phyloP scores from a whole-genome alignment of 2,888 invertebrate species.

The Argyra leucocephala region DNA sequence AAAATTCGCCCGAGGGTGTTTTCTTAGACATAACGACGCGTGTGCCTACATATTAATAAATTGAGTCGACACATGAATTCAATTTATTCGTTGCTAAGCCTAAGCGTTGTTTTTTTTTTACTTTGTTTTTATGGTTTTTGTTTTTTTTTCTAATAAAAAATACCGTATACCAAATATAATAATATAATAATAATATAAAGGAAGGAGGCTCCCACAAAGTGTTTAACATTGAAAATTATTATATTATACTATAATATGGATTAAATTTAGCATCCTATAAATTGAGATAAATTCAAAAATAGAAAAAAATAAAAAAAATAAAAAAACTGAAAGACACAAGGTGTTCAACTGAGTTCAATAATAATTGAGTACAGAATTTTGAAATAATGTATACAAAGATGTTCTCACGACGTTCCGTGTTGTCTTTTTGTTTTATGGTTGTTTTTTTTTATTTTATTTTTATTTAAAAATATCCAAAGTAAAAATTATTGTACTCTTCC shows the following conservation, averaged over 20 bases:
- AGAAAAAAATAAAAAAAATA: too few species aligned
- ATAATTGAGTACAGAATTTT: neutral
- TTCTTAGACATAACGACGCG: neutral
- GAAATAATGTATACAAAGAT: neutral
- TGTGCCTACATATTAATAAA: constrained; percentile 1
- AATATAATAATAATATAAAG: too few species aligned
- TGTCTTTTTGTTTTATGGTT: too few species aligned
- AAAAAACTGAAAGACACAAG: neutral
- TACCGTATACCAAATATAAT: neutral
- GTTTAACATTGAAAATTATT: neutral
- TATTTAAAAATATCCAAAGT: too few species aligned
- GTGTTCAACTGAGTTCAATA: neutral
- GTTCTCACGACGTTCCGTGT: neutral
- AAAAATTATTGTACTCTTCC: too few species aligned
- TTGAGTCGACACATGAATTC: neutral
- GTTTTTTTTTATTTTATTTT: too few species aligned
- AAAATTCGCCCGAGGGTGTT: neutral
- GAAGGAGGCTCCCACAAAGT: neutral
- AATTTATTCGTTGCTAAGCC: neutral
- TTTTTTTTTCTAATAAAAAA: neutral
- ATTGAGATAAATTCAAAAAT: too few species aligned
- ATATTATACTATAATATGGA: neutral
- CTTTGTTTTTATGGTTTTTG: neutral
- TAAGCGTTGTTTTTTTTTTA: too few species aligned
- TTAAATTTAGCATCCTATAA: neutral